These are phyloP conservation scores for Brachionus asplanchnoidis DNA, from an alignment of 1,140 invertebrate genomes.

Conservation along the genomic window DNA sequence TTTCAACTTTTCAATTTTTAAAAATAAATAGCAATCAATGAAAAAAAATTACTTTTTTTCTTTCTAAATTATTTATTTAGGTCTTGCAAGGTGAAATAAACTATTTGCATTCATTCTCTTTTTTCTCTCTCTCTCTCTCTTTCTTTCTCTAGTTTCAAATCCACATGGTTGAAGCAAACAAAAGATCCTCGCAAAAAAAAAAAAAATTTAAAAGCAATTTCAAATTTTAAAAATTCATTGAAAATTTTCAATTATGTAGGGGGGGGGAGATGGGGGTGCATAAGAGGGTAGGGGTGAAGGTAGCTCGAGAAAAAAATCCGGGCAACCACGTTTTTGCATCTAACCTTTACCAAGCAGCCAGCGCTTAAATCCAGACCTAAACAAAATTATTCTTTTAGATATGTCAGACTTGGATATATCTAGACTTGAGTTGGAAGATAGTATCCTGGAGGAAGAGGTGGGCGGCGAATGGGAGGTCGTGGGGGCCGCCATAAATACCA, in stretches of 20 bases:
- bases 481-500: not conserved
- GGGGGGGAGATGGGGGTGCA: not conserved
- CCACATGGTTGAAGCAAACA: not conserved
- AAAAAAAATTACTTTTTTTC: not conserved
- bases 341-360: not conserved
- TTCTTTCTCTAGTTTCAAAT: not conserved
- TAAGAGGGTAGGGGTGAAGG: not conserved
- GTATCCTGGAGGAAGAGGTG: not conserved
- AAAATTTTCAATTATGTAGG: not conserved
- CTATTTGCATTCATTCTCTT: slow-evolving; percentile 26
- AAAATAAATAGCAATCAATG: not conserved
- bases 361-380: not conserved
- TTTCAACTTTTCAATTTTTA: not conserved
- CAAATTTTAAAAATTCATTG: slow-evolving; percentile 24
- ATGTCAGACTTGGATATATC: slow-evolving; percentile 20
- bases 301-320: not conserved
- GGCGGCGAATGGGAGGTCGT: slow-evolving; percentile 31
- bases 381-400: not conserved
- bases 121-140: not conserved
- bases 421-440: not conserved
- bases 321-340: slow-evolving; percentile 6
- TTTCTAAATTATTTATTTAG: slow-evolving; percentile 31
- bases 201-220: not conserved
- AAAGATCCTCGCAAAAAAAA: not conserved
- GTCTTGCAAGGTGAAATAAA: slow-evolving; percentile 15